Percentiles rank a stretch among this genome's conserved stretches.
phyloP scores from a whole-genome alignment of 2,113 vertebrate species.

The Aepyceros melampus region DNA sequence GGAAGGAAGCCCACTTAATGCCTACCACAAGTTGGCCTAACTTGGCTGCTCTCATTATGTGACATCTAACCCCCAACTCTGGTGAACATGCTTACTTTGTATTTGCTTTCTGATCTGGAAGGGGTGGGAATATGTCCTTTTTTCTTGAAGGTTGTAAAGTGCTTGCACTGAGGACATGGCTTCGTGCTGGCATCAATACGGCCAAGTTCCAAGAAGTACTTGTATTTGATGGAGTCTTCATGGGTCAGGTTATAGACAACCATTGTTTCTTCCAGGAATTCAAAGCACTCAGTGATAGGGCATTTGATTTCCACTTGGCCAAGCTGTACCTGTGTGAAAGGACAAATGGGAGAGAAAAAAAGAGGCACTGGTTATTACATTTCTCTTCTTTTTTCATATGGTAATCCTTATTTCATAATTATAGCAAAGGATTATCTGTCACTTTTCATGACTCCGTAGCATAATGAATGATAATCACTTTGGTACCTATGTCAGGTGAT shows the following conservation, averaged over 20 bases:
- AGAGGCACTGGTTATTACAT: background rate
- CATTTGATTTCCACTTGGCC: constrained; percentile 91
- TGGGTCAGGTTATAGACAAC: constrained; percentile 89
- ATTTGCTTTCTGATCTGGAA: constrained; percentile 92
- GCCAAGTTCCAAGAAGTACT: constrained; percentile 96
- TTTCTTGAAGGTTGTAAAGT: constrained; percentile 93
- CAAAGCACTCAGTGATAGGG: constrained; percentile 94
- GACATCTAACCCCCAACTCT: constrained; percentile 65
- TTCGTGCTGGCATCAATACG: constrained; percentile 96
- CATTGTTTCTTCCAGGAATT: constrained; percentile 91
- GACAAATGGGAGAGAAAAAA: constrained; percentile 32
- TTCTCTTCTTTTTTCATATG: background rate
- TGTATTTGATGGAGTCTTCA: constrained; percentile 93
- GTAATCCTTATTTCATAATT: background rate
- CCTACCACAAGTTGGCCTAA: constrained; percentile 64
- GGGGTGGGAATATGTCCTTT: constrained; percentile 86
- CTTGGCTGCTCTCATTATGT: constrained; percentile 41
- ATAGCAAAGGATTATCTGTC: background rate
- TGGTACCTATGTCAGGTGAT: background rate
- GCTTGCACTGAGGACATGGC: constrained; percentile 96
- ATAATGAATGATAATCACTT: background rate
- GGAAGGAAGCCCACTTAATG: constrained; percentile 65
- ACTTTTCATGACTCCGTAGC: background rate
- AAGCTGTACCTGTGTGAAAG: constrained; percentile 85
- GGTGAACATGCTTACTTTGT: constrained; percentile 89